Conservation (phyloP, 2,888 invertebrate species). For the Epinotia demarniana region DNA sequence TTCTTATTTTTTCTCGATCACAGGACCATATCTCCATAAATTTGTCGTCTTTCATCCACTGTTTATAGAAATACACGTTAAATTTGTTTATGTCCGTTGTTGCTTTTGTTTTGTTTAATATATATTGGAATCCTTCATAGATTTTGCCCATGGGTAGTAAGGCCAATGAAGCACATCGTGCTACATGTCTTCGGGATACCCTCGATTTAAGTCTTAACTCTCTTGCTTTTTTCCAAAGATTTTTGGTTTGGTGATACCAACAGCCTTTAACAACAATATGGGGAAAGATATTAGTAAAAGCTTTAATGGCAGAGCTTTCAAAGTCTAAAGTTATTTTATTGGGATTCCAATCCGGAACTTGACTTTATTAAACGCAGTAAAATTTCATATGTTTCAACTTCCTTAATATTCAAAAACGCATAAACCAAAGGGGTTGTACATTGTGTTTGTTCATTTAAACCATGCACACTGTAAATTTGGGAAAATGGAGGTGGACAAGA, state of each 20-base stretch:
- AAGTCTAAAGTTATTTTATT: constrained; percentile 15
- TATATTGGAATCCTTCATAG: constrained; percentile 13
- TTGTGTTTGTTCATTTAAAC: not conserved
- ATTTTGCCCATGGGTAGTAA: constrained; percentile 13
- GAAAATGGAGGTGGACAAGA: constrained; percentile 1
- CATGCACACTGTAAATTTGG: constrained; percentile 11
- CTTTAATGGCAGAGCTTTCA: constrained; percentile 7
- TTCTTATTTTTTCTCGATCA: not conserved
- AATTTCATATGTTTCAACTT: constrained; percentile 8
- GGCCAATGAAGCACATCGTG: constrained; percentile 11
- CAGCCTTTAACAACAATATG: constrained; percentile 11
- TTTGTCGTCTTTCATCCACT: not conserved
- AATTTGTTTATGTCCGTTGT: constrained; percentile 3
- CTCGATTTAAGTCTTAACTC: constrained; percentile 3
- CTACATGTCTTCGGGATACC: constrained; percentile 5
- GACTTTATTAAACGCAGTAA: constrained; percentile 9
- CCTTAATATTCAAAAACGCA: constrained; percentile 4
- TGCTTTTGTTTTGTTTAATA: constrained; percentile 5
- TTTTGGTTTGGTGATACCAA: constrained; percentile 17
- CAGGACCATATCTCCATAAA: constrained; percentile 2
- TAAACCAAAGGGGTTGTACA: constrained; percentile 13
- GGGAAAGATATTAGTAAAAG: constrained; percentile 10
- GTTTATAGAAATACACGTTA: constrained; percentile 1
- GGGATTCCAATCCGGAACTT: constrained; percentile 12
- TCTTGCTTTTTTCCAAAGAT: constrained; percentile 14